Conservation (phyloP, 2,888 invertebrate species). For the Fragum whitleyi region DNA sequence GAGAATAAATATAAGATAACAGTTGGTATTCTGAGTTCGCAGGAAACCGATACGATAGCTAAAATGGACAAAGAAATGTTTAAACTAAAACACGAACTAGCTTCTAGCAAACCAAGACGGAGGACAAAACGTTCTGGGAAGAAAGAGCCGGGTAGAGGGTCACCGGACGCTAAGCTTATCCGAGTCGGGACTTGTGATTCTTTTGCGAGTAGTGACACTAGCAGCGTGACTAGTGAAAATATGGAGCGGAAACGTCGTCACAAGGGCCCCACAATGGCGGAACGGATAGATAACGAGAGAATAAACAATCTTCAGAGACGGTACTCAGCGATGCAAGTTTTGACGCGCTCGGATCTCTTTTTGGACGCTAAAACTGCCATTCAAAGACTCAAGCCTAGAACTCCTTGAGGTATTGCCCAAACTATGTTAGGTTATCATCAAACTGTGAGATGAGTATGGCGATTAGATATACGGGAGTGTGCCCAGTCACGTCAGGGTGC, state of each 20-base stretch:
- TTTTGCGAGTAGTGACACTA: background rate
- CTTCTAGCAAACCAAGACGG: slow-evolving; percentile 40
- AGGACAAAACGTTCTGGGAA: slow-evolving; percentile 42
- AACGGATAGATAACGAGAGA: slow-evolving; percentile 44
- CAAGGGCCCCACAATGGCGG: slow-evolving; percentile 38
- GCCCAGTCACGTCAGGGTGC: too few relatives aligned
- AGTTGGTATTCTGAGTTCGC: slow-evolving; percentile 37
- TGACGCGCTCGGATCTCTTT: slow-evolving; percentile 13
- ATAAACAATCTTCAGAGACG: slow-evolving; percentile 55
- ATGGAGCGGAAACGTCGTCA: slow-evolving; percentile 36
- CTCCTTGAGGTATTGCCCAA: background rate
- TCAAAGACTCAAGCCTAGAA: slow-evolving; percentile 12
- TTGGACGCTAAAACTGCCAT: slow-evolving; percentile 2
- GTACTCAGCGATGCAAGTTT: slow-evolving; percentile 39
- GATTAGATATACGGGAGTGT: too few relatives aligned
- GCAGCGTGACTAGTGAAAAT: slow-evolving; percentile 30
- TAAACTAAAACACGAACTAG: slow-evolving; percentile 51
- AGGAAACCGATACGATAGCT: slow-evolving; percentile 40
- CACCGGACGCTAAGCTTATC: slow-evolving; percentile 49
- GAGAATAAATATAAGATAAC: slow-evolving; percentile 54
- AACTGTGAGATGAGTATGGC: too few relatives aligned
- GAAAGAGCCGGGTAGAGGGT: slow-evolving; percentile 52
- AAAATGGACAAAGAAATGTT: slow-evolving; percentile 62
- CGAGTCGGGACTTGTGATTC: slow-evolving; percentile 39
- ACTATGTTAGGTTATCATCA: too few relatives aligned